Conservation (phyloP, 30 jellyfish, hydroid and myxozoan genomes). For the Clytia hemisphaerica region DNA sequence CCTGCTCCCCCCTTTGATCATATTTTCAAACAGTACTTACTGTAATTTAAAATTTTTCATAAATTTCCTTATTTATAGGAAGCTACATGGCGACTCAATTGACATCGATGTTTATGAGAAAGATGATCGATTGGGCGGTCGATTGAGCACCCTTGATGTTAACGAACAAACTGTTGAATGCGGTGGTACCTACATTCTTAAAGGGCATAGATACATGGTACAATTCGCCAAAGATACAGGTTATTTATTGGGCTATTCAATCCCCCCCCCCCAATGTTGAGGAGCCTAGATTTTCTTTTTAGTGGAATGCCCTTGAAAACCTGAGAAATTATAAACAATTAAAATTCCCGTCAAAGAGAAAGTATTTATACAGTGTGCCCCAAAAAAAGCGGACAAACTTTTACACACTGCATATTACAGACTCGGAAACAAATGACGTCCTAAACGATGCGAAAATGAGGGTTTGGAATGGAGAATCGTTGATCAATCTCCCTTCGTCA, state of each 20-base stretch:
- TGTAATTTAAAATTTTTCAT: too few species aligned
- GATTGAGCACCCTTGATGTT: conserved; percentile 55
- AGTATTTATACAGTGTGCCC: too few species aligned
- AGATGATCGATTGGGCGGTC: conserved; percentile 60
- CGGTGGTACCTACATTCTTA: conserved; percentile 71
- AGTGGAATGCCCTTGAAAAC: too few species aligned
- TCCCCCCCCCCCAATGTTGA: too few species aligned
- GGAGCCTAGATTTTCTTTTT: too few species aligned
- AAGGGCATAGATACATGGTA: conserved; percentile 55
- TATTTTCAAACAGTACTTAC: too few species aligned
- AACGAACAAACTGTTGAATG: conserved; percentile 43
- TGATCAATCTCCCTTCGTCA: conserved; percentile 32
- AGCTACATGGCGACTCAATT: conserved; percentile 29
- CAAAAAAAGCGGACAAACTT: too few species aligned
- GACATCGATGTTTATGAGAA: conserved; percentile 77
- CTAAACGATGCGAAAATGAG: conserved; percentile 34
- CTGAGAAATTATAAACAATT: too few species aligned
- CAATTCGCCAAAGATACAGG: conserved; percentile 46
- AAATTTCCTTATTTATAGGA: not conserved
- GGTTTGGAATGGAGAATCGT: conserved; percentile 61
- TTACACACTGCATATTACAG: too few species aligned
- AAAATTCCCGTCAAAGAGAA: too few species aligned
- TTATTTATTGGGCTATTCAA: not conserved
- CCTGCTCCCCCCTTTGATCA: too few species aligned
- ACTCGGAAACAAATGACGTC: conserved; percentile 23